Percentiles rank a stretch among this genome's conserved stretches.
Evolutionary conservation across 2,888 invertebrate species (phyloP).

Genomic region (Trissolcus japonicus): DNA sequence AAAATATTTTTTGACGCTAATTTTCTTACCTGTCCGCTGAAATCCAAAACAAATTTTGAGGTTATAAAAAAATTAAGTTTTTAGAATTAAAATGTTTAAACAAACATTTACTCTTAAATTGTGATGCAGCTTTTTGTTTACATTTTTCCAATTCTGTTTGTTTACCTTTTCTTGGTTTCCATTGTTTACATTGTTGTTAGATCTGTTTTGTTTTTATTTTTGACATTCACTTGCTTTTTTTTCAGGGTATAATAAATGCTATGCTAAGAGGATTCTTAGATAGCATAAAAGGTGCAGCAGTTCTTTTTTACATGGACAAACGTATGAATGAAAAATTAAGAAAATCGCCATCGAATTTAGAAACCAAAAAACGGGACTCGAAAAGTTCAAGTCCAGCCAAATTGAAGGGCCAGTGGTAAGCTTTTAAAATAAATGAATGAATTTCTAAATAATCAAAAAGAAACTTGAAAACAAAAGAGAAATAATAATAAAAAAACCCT

Average conservation of each 20-base stretch:
- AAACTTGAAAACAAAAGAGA: too few species aligned
- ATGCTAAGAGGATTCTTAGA: constrained; percentile 85
- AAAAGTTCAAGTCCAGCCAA: constrained; percentile 75
- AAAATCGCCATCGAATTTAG: constrained; percentile 78
- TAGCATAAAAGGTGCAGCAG: constrained; percentile 86
- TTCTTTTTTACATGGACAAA: constrained; percentile 87
- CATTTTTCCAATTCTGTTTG: background rate
- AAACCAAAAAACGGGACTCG: constrained; percentile 76
- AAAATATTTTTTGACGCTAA: background rate
- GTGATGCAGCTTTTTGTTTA: too few species aligned
- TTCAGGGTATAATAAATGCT: constrained; percentile 82
- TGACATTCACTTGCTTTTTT: constrained; percentile 59
- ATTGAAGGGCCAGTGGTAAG: constrained; percentile 78
- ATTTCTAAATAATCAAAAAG: too few species aligned
- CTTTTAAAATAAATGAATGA: background rate
- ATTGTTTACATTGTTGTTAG: background rate
- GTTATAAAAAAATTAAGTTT: too few species aligned
- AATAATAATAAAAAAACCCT: too few species aligned
- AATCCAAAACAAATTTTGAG: too few species aligned
- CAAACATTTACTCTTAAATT: too few species aligned
- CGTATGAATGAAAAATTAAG: constrained; percentile 82
- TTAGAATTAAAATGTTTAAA: too few species aligned
- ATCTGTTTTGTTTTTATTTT: background rate
- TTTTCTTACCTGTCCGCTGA: background rate
- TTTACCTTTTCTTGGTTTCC: too few species aligned